Evolutionary conservation across 2,113 vertebrate genomes (phyloP).

Genomic region (Cichladusa arquata): DNA sequence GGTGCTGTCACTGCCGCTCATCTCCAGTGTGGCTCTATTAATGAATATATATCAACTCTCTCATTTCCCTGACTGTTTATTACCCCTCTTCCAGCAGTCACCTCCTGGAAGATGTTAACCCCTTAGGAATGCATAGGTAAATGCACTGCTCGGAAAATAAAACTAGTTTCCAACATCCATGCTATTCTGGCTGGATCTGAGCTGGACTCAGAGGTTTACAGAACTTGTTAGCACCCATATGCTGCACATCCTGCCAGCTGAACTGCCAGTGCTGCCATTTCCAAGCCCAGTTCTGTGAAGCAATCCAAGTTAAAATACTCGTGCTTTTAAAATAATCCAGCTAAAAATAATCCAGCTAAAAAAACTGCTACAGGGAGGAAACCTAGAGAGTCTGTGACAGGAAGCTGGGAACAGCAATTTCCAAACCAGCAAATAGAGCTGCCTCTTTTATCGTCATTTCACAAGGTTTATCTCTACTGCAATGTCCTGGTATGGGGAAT

Average conservation of each 20-base stretch:
- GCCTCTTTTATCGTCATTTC: not conserved
- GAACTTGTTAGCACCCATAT: not conserved
- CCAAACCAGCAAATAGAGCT: not conserved
- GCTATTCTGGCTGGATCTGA: not conserved
- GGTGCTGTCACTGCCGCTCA: not conserved
- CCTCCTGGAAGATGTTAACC: not conserved
- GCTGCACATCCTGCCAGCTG: not conserved
- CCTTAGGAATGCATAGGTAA: not conserved
- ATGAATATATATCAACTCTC: not conserved
- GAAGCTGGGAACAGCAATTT: not conserved
- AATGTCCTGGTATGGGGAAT: not conserved
- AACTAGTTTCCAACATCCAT: not conserved
- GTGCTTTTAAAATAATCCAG: not conserved
- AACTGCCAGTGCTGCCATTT: not conserved
- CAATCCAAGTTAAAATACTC: not conserved
- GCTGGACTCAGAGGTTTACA: not conserved
- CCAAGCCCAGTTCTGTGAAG: not conserved
- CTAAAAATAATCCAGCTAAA: not conserved
- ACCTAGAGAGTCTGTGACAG: not conserved
- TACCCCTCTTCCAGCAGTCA: not conserved
- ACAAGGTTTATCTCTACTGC: not conserved
- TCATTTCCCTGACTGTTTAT: not conserved
- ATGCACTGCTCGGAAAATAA: not conserved
- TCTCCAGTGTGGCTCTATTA: accelerated
- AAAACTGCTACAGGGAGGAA: not conserved